phyloP scores from a whole-genome alignment of 1,140 invertebrate species.

The Prorops nasuta region DNA sequence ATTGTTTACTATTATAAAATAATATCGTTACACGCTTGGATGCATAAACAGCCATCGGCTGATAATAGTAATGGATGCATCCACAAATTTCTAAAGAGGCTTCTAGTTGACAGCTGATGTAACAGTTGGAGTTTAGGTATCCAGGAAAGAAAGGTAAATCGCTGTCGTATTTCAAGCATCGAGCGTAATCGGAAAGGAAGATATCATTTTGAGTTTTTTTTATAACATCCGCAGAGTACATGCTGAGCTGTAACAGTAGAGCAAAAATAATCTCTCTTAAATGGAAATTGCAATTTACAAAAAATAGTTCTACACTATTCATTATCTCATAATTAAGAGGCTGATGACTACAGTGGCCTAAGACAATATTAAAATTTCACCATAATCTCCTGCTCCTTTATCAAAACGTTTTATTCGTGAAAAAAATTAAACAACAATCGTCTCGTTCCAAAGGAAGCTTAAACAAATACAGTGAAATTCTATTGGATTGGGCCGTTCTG shows the following conservation, averaged over 20 bases:
- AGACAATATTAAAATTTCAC: too few relatives aligned
- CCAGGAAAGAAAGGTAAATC: constrained; percentile 18
- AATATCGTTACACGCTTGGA: background rate
- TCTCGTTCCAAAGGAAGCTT: too few relatives aligned
- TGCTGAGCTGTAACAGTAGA: background rate
- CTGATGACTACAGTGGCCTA: too few relatives aligned
- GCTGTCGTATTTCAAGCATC: background rate
- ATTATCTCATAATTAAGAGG: too few relatives aligned
- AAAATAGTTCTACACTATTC: background rate
- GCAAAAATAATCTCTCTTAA: background rate
- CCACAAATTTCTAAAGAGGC: constrained; percentile 1
- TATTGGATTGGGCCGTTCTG: background rate
- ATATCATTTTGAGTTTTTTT: background rate
- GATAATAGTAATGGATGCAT: constrained; percentile 16
- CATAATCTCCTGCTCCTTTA: too few relatives aligned
- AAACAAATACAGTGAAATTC: too few relatives aligned
- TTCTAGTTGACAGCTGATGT: constrained; percentile 10
- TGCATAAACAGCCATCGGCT: constrained; percentile 1
- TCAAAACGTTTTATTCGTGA: too few relatives aligned
- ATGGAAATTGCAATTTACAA: background rate
- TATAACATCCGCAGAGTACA: constrained; percentile 3
- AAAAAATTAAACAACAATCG: too few relatives aligned
- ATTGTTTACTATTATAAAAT: too few relatives aligned
- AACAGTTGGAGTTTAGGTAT: constrained; percentile 21
- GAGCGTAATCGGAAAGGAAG: constrained; percentile 2